Conservation (phyloP, 2,888 invertebrate genomes). For the Eurytoma adleriae region DNA sequence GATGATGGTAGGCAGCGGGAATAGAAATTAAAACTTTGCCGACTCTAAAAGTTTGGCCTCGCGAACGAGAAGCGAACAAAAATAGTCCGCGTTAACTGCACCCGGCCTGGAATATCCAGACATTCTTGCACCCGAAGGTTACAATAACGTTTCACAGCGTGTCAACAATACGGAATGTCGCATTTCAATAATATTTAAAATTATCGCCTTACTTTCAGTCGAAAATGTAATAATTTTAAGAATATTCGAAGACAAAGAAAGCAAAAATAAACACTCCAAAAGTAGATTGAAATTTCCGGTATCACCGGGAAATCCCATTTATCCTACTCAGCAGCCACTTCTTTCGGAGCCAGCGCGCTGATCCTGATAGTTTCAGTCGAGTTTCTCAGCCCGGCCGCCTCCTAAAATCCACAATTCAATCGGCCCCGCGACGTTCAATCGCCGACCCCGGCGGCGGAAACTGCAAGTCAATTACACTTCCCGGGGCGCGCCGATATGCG, state of each 20-base stretch:
- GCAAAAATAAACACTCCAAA: no score
- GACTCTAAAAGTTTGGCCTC: conserved; percentile 1
- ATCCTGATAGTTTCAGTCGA: no score
- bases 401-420: not conserved
- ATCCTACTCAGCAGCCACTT: no score
- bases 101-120: conserved; percentile 24
- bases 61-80: conserved; percentile 13
- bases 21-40: not conserved
- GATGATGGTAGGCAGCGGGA: not conserved
- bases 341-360: no score
- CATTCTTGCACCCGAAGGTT: conserved; percentile 21
- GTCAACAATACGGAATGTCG: conserved; percentile 12
- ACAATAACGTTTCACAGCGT: conserved; percentile 7
- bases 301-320: no score
- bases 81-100: conserved; percentile 26
- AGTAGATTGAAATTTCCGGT: no score
- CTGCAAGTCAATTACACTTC: conserved; percentile 19
- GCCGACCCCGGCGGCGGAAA: not conserved
- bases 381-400: not conserved
- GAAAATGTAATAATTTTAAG: no score
- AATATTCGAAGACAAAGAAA: no score
- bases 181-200: not conserved
- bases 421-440: not conserved
- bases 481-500: not conserved
- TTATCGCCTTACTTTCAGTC: no score